Evolutionary conservation across 2,113 vertebrate genomes (phyloP).

Genomic region (Eurystomus gularis): DNA sequence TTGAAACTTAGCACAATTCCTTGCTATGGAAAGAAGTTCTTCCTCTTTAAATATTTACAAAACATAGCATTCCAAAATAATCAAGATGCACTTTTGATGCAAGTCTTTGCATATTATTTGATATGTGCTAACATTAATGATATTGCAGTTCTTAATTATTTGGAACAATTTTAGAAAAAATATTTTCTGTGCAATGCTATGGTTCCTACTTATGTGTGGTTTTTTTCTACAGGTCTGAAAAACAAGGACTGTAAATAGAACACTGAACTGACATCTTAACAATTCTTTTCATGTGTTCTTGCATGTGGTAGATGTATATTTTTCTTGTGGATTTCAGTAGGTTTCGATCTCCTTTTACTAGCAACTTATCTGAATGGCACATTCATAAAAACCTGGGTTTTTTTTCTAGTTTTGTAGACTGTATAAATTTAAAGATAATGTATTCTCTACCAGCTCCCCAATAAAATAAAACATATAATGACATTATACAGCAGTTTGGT

Average conservation of each 20-base stretch:
- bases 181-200: neutral
- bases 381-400: neutral
- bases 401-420: slow-evolving; percentile 11
- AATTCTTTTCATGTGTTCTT: neutral
- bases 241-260: neutral
- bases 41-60: neutral
- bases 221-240: neutral
- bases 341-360: slow-evolving; percentile 27
- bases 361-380: slow-evolving; percentile 18
- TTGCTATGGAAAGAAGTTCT: neutral
- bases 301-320: neutral
- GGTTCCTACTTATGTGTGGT: neutral
- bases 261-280: neutral
- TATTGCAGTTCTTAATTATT: neutral
- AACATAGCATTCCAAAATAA: neutral
- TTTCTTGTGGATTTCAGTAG: neutral
- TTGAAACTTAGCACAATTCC: neutral
- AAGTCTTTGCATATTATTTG: neutral
- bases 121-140: neutral
- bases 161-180: neutral
- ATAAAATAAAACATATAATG: slow-evolving; percentile 74
- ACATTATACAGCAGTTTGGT: slow-evolving; percentile 68
- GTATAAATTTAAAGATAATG: slow-evolving; percentile 60
- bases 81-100: neutral
- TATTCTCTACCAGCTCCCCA: slow-evolving; percentile 49